phyloP scores from a whole-genome alignment of 2,797 vertebrate species.

The Silurus lanzhouensis region DNA sequence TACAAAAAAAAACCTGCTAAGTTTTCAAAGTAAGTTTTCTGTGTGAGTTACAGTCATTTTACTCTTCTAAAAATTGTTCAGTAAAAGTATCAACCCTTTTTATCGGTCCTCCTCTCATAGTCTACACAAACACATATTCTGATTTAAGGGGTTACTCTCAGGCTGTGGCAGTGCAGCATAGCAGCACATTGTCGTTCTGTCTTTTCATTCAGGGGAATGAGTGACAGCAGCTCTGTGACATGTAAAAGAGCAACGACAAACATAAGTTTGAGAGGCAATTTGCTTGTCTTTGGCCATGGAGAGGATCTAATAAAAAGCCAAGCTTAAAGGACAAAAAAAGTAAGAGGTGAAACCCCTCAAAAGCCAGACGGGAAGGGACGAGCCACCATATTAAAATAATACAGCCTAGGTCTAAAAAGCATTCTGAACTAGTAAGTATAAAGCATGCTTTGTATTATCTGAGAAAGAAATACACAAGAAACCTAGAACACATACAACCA shows the following conservation, averaged over 20 bases:
- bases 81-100: constrained; percentile 20
- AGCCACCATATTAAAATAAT: constrained; percentile 22
- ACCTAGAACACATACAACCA: background rate
- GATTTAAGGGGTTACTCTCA: constrained; percentile 7
- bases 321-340: constrained; percentile 68
- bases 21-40: constrained; percentile 39
- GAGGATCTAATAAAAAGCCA: constrained; percentile 79
- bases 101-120: constrained; percentile 15
- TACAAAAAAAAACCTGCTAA: constrained; percentile 45
- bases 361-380: constrained; percentile 50
- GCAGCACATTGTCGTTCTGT: background rate
- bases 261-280: constrained; percentile 57
- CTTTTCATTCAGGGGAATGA: constrained; percentile 39
- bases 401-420: background rate
- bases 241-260: constrained; percentile 67
- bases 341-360: constrained; percentile 71
- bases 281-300: constrained; percentile 70
- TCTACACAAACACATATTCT: constrained; percentile 9
- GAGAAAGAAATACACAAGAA: background rate
- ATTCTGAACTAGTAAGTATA: background rate
- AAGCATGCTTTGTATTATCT: background rate
- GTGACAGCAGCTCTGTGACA: constrained; percentile 45
- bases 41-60: constrained; percentile 13
- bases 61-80: constrained; percentile 11
- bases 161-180: background rate